phyloP scores from a whole-genome alignment of 2,888 invertebrate genomes.

The Nomada fabriciana region DNA sequence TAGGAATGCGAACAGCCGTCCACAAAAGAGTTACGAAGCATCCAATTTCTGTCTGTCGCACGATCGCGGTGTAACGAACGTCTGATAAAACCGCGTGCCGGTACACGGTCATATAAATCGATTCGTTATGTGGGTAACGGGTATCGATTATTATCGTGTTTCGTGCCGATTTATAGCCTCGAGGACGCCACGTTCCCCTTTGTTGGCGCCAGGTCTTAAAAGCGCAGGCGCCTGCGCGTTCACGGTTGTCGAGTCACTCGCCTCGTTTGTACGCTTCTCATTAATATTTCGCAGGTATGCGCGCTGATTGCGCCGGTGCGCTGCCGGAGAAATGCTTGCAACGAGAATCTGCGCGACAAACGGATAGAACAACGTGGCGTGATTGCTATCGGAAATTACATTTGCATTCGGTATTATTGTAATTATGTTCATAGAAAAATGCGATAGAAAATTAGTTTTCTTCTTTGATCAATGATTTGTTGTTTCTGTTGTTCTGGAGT shows the following conservation, averaged over 20 bases:
- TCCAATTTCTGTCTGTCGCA: conserved; percentile 14
- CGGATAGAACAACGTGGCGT: conserved; percentile 4
- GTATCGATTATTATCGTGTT: conserved; percentile 76
- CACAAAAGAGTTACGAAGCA: neutral
- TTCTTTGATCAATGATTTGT: neutral
- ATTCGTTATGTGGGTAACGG: conserved; percentile 72
- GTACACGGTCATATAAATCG: conserved; percentile 69
- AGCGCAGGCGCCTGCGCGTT: conserved; percentile 7
- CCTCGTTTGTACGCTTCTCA: conserved; percentile 4
- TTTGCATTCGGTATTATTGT: neutral
- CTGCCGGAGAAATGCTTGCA: conserved; percentile 24
- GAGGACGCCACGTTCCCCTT: conserved; percentile 66
- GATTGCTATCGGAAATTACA: conserved; percentile 27
- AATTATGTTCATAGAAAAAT: neutral
- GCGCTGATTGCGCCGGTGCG: conserved; percentile 38
- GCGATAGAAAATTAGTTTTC: conserved; percentile 14
- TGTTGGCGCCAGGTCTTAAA: conserved; percentile 68
- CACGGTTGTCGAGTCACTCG: neutral
- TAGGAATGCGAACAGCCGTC: neutral
- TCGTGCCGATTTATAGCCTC: conserved; percentile 72
- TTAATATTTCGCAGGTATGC: conserved; percentile 47
- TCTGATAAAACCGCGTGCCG: conserved; percentile 53
- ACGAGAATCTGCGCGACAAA: conserved; percentile 32
- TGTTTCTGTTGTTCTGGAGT: neutral
- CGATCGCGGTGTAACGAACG: conserved; percentile 23